Conservation (phyloP, 2,797 vertebrate genomes). For the Cygnus olor region DNA sequence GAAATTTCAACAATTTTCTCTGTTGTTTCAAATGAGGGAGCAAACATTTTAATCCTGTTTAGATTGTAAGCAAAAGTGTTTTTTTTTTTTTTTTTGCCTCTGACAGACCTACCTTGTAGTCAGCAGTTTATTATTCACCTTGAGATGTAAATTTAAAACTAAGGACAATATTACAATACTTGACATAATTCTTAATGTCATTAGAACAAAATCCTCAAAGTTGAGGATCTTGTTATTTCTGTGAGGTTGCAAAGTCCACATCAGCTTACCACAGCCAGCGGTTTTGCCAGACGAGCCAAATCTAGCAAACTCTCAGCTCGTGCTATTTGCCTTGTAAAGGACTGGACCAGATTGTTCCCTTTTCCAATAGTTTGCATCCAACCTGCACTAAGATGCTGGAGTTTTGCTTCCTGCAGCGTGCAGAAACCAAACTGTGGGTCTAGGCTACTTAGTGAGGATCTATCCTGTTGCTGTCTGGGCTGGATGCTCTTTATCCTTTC, state of each 20-base stretch:
- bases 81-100: too few species aligned
- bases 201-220: not conserved
- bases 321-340: not conserved
- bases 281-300: not conserved
- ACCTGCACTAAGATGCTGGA: not conserved
- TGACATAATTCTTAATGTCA: not conserved
- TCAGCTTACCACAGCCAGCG: not conserved
- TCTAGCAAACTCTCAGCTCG: not conserved
- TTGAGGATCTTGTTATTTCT: not conserved
- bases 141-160: not conserved
- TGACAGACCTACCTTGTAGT: not conserved
- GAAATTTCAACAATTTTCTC: not conserved
- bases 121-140: not conserved
- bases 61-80: not conserved
- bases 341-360: not conserved
- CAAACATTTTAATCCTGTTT: not conserved
- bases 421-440: not conserved
- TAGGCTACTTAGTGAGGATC: not conserved
- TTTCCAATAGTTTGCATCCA: not conserved
- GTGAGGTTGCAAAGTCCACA: not conserved
- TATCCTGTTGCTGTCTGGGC: not conserved
- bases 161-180: not conserved
- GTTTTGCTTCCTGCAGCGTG: not conserved
- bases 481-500: not conserved
- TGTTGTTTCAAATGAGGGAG: not conserved